Evolutionary conservation across 2,113 vertebrate species (phyloP).

Genomic region (Elephantulus edwardii): DNA sequence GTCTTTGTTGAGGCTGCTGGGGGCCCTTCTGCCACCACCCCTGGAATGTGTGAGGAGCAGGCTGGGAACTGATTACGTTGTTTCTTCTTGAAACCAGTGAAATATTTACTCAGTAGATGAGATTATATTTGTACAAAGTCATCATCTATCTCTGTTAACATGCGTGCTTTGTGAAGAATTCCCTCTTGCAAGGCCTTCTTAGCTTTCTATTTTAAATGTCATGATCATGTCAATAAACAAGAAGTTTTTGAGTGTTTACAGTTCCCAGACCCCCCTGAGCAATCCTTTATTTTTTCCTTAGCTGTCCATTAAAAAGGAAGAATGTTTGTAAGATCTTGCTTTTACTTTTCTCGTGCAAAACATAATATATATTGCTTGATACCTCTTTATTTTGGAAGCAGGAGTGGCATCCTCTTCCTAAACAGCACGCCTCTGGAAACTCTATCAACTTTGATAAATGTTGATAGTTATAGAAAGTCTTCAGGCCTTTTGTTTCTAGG

Average conservation of each 20-base stretch:
- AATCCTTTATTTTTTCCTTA: conserved; percentile 44
- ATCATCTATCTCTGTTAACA: conserved; percentile 41
- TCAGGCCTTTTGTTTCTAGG: no score
- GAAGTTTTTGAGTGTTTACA: conserved; percentile 40
- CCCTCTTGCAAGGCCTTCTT: conserved; percentile 11
- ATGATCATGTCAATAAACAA: conserved; percentile 58
- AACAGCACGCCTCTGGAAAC: no score
- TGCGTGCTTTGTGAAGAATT: conserved; percentile 47
- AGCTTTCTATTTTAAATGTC: conserved; percentile 65
- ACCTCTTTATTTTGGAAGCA: no score
- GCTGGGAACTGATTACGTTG: conserved; percentile 44
- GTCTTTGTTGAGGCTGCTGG: neutral
- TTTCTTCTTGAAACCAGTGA: conserved; percentile 61
- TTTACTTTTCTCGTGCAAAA: conserved; percentile 21
- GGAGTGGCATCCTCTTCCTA: no score
- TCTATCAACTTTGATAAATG: no score
- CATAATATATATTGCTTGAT: neutral
- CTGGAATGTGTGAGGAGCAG: neutral
- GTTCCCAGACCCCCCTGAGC: conserved; percentile 24
- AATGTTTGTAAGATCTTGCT: conserved; percentile 5
- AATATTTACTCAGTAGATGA: conserved; percentile 62
- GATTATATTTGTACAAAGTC: conserved; percentile 71
- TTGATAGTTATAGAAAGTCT: no score
- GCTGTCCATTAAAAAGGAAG: conserved; percentile 7
- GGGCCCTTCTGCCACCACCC: neutral